Evolutionary conservation across 35 echinoderm and acorn worm genomes (phyloP), one percentile per base, ranked within the genome.

Genomic region (Ptychodera flava): DNA sequence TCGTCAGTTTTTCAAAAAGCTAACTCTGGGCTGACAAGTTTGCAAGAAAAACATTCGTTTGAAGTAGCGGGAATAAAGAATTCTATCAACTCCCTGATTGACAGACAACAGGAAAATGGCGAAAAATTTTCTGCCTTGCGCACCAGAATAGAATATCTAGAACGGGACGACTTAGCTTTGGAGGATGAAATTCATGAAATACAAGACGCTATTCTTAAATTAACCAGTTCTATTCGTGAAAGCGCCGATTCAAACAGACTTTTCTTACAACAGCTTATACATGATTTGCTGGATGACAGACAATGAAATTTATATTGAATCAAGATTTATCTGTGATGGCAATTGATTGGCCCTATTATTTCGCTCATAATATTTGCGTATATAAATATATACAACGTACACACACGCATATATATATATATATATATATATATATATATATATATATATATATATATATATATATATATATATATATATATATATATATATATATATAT

Each of bases 381-480:
- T n/a, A n/a, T n/a, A n/a, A n/a, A n/a, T n/a, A n/a, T n/a, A n/a
- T n/a, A n/a, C n/a, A n/a, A 64, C 45, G 22, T 64, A 64, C 45
- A 64, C 45, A 64, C 22, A 64, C 45, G 22, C 45, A 64, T 22
- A 64, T 22, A 64, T 22, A 64, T 64, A 64, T 64, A 22, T 22
- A 64, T 64, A 64, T 64, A 64, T 22, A 64, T 64, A 64, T 64
- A 64, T 22, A 64, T 64, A 64, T 64, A 64, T 64, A 64, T 64
- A 64, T 64, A 64, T 64, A 64, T 64, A 64, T 64, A 64, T 64
- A 64, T 64, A 64, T 64, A 64, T 64, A 64, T 64, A 64, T 64
- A 64, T 64, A 64, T 64, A 64, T 64, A 64, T 64, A 64, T 64
- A 64, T 64, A 64, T 64, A 64, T 64, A 64, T 64, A 64, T 64